Conservation (phyloP, 2,113 vertebrate genomes). For the Hiodon alosoides region DNA sequence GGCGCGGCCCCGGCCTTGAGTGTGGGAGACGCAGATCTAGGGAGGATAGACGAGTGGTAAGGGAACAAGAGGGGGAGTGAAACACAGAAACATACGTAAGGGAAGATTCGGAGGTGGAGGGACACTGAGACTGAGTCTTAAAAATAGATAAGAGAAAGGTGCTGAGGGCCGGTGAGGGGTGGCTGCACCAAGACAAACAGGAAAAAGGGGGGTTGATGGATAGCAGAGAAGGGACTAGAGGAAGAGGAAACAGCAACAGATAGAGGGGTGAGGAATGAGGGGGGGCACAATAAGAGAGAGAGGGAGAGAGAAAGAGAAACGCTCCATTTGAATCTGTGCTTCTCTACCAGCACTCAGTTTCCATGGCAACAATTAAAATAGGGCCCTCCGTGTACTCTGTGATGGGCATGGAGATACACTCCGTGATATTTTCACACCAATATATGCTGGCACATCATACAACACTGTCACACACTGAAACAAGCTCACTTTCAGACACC, state of each 20-base stretch:
- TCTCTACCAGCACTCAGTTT: constrained; percentile 68
- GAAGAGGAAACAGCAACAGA: constrained; percentile 11
- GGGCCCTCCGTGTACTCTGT: constrained; percentile 50
- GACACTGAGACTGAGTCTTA: neutral
- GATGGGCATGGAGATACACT: constrained; percentile 54
- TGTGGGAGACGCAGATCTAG: no score
- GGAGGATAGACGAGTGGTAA: no score
- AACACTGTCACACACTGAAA: constrained; percentile 8
- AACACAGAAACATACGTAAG: neutral
- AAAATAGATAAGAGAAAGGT: neutral
- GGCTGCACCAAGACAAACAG: neutral
- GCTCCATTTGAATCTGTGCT: constrained; percentile 63
- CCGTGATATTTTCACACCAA: constrained; percentile 11
- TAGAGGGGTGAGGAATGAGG: constrained; percentile 17
- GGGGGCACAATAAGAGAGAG: constrained; percentile 25
- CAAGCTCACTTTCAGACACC: constrained; percentile 12
- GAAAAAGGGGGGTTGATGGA: constrained; percentile 1
- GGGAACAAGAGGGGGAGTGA: no score
- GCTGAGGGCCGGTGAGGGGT: neutral
- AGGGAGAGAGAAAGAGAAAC: constrained; percentile 38
- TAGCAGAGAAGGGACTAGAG: neutral
- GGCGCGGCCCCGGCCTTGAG: no score
- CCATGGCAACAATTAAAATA: constrained; percentile 76
- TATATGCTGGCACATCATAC: constrained; percentile 1
- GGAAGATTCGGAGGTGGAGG: neutral